Evolutionary conservation across 2,113 vertebrate species (phyloP).

Genomic region (Lethenteron camtschaticum): DNA sequence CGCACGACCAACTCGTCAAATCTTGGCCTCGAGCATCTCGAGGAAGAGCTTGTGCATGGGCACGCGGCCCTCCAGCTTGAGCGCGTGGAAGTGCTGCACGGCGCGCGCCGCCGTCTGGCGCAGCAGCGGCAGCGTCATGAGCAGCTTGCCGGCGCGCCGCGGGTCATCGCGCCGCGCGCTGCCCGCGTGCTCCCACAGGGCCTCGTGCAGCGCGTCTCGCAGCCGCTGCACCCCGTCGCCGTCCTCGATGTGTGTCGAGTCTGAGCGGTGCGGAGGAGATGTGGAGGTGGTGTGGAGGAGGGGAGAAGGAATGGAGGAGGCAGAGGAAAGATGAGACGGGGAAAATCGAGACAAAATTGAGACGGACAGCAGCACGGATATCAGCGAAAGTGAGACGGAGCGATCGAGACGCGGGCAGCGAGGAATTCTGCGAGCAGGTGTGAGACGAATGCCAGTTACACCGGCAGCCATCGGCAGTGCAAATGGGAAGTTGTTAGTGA

Average conservation of each 20-base stretch:
- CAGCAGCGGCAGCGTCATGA: slow-evolving; percentile 33
- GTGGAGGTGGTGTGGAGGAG: too few species aligned
- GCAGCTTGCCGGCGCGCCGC: slow-evolving; percentile 21
- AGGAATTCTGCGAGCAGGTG: too few species aligned
- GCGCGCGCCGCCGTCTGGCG: slow-evolving; percentile 21
- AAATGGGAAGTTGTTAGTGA: too few species aligned
- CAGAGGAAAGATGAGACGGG: too few species aligned
- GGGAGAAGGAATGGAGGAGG: too few species aligned
- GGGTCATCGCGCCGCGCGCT: slow-evolving; percentile 9
- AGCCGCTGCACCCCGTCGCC: slow-evolving; percentile 20
- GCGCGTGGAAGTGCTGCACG: slow-evolving; percentile 14
- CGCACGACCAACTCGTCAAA: slow-evolving; percentile 9
- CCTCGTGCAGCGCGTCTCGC: slow-evolving; percentile 28
- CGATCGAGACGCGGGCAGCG: too few species aligned
- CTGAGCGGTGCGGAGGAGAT: slow-evolving; percentile 4
- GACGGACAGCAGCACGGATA: too few species aligned
- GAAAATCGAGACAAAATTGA: too few species aligned
- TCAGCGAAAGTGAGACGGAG: too few species aligned
- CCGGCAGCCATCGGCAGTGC: too few species aligned
- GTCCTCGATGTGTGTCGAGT: slow-evolving; percentile 18
- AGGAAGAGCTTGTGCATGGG: slow-evolving; percentile 32
- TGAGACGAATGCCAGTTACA: too few species aligned
- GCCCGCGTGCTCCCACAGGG: slow-evolving; percentile 20
- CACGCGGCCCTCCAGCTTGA: slow-evolving; percentile 18
- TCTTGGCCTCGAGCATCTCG: slow-evolving; percentile 33